Evolutionary conservation across 2,797 vertebrate species (phyloP), one percentile per base, ranked within the genome.

Genomic region (Helarctos malayanus): DNA sequence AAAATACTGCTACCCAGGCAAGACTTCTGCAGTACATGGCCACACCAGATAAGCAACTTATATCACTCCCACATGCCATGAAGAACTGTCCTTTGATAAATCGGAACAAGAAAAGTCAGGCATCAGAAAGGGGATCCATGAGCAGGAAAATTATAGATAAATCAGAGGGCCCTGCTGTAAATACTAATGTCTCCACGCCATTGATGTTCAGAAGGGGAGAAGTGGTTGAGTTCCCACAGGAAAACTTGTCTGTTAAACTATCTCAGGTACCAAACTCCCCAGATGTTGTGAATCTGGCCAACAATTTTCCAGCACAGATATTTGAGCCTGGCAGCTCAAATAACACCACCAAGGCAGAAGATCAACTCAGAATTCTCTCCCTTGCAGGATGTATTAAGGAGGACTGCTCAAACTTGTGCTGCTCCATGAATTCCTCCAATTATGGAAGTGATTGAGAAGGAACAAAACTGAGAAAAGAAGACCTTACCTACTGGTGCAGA

Each of bases 331-430:
- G 35, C 35, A 49, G 99, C 99, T 29, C 98, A 99, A 65, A 98
- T 99, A 92, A 99, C 99, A 14, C 99, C 99, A 0, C 99, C 99
- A 29, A 99, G 97, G 35, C 99, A 99, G 98, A 99, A 98, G 86
- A 98, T 98, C 98, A 99, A 95, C 95, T 98, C 97, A 27, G 97
- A 98, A 29, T 94, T 98, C 41, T 94, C 95, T 93, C 94, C 95
- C 32, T 14, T 97, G 56, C 98, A 96, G 76, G 97, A 98, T 41
- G 97, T 76, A 6, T 78, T 98, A 49, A 96, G 98, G 97, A 98
- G 94, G 14, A 54, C 97, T 61, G 97, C 97, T 87, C 94, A 96
- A 35, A 95, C 95, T 41, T 49, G 78, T 41, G 97, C 97, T 59
- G 96, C 98, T 19, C 96, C 97, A 47, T 94, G 10, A 86, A 84